phyloP scores from a whole-genome alignment of 2,797 vertebrate genomes.

The Neostethus bicornis region DNA sequence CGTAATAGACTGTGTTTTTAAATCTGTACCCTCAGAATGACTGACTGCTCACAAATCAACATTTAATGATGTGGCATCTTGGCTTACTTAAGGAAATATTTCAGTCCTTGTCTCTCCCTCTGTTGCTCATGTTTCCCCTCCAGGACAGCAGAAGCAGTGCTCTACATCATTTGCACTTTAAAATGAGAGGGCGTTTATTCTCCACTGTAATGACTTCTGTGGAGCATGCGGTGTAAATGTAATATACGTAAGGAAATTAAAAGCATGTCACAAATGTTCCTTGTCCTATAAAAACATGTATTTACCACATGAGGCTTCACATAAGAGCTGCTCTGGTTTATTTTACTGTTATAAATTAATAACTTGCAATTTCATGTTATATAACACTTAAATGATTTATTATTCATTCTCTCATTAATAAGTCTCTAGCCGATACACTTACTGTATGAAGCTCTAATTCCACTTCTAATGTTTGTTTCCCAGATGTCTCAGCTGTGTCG shows the following conservation, averaged over 20 bases:
- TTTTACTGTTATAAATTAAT: slow-evolving; percentile 36
- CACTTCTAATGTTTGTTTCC: slow-evolving; percentile 6
- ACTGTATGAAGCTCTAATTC: background rate
- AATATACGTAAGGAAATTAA: slow-evolving; percentile 19
- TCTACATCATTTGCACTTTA: slow-evolving; percentile 51
- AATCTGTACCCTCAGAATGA: slow-evolving; percentile 32
- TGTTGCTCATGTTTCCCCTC: slow-evolving; percentile 35
- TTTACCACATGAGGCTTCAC: slow-evolving; percentile 17
- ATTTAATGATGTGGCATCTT: slow-evolving; percentile 53
- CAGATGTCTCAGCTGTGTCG: slow-evolving; percentile 35
- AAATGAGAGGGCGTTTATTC: slow-evolving; percentile 30
- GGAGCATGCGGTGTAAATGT: slow-evolving; percentile 19
- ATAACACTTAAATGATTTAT: slow-evolving; percentile 17
- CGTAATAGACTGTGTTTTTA: slow-evolving; percentile 43
- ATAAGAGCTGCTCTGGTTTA: slow-evolving; percentile 1
- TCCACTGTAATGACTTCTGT: slow-evolving; percentile 42
- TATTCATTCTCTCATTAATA: slow-evolving; percentile 38
- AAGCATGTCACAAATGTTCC: slow-evolving; percentile 21
- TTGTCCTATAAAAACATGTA: slow-evolving; percentile 2
- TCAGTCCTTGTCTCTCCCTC: slow-evolving; percentile 14
- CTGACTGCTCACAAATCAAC: slow-evolving; percentile 40
- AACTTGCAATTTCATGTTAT: slow-evolving; percentile 22
- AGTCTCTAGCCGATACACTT: slow-evolving; percentile 17
- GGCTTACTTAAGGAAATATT: slow-evolving; percentile 29
- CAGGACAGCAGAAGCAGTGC: slow-evolving; percentile 34